phyloP scores from a whole-genome alignment of 1,140 invertebrate genomes.

The Cryptotermes secundus region DNA sequence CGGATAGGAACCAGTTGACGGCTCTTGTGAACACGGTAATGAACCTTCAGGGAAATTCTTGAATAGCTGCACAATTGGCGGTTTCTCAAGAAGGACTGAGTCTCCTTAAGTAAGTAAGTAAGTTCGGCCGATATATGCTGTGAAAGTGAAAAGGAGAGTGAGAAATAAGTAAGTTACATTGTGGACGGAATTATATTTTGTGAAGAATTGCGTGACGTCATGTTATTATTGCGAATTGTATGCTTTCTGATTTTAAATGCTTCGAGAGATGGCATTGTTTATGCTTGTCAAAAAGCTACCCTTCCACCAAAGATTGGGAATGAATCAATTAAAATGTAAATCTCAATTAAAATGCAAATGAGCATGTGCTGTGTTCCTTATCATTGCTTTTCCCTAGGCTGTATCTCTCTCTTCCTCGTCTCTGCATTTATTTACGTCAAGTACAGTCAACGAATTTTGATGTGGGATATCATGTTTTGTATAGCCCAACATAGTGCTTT shows the following conservation, averaged over 20 bases:
- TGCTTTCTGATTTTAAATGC: background rate
- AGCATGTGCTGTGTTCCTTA: slow-evolving; percentile 18
- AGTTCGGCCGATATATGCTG: too few species aligned
- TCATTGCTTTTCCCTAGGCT: background rate
- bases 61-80: too few species aligned
- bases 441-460: background rate
- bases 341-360: slow-evolving; percentile 11
- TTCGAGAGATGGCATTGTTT: slow-evolving; percentile 1
- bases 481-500: background rate
- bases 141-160: too few species aligned
- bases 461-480: background rate
- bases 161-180: too few species aligned
- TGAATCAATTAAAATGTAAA: slow-evolving; percentile 20
- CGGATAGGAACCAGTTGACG: too few species aligned
- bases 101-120: too few species aligned
- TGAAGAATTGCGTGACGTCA: background rate
- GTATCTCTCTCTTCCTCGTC: background rate
- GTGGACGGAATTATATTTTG: too few species aligned
- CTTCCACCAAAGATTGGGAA: slow-evolving; percentile 1
- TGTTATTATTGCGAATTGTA: background rate
- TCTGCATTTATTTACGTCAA: slow-evolving; percentile 16
- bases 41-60: too few species aligned
- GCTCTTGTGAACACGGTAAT: too few species aligned
- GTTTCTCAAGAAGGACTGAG: too few species aligned
- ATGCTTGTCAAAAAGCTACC: background rate